Evolutionary conservation across 2,888 invertebrate genomes (phyloP), one percentile per base, ranked within the genome.

Genomic region (Caenorhabditis virilis): DNA sequence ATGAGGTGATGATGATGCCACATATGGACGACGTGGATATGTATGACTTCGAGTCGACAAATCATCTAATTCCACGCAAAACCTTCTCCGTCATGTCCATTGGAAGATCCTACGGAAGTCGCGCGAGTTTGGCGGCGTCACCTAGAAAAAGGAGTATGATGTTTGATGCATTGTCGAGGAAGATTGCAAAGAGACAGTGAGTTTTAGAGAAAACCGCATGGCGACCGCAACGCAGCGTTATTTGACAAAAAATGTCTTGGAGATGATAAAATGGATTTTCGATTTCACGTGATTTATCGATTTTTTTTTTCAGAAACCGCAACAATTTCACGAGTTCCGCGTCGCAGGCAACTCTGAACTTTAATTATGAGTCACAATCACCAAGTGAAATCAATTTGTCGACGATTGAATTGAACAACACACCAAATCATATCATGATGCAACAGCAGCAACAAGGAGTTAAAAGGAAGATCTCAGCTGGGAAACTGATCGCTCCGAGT

Each of bases 1-100:
- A 66, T 25, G 66, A 66, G 22, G 60, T 66, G 46, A 46, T 66
- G 53, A 66, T 66, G 66, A 66, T 66, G 66, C 66, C 66, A 2
- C 66, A 66, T 25, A 57, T 66, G 53, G 66, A 66, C n/a, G 66
- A 66, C 47, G 58, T 66, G 15, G 66, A 66, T 9, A 38, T 59
- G 36, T 57, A 39, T 26, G 66, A 66, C 27, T 61, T 66, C 42
- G 58, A 66, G 36, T 58, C 58, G 16, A 61, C 60, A 11, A 46
- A 58, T 33, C 46, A 61, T 33, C 45, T 66, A 42, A 61, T 61
- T 39, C 66, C 66, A 11, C 39, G 66, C 18, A 66, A 66, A n/a
- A 60, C 60, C 7, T 66, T 60, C 57, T 60, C 60, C 2, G 66
- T 61, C n/a, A 57, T 60, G 26, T 66, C 66, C 4, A 61, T 66